Base-by-base conservation (phyloP, 2,888 invertebrate species). In the Parnassius smintheus region DNA sequence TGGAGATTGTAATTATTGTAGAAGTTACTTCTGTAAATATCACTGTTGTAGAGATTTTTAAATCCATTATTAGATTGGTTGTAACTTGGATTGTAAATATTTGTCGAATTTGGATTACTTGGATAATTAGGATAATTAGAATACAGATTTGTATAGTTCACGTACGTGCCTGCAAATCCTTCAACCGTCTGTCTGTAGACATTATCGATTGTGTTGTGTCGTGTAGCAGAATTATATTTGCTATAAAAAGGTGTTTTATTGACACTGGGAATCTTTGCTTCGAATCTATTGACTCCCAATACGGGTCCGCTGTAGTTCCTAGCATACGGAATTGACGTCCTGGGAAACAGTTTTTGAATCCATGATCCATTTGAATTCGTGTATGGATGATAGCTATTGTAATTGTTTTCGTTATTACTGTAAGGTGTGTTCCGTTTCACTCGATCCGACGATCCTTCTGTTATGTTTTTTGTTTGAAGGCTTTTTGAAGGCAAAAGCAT, bases 401-500 rank as follows among this genome's bases (percentile, higher is more conserved):
- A 44, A 44, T 9, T 13, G 8, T 49, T 8, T 7, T 49, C 9
- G 49, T 49, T 9, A 49, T 49, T 48, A 12, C 22, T 48, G 22
- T 55, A 61, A 9, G 55, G n/a, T 1, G 54, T 50, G 13, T 61
- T 45, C 9, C 61, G 50, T 11, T 61, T 61, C 58, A 11, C 44
- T 8, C 49, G n/a, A 35, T 35, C 35, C 3, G 35, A 35, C 35
- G 35, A 35, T 35, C 3, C 35, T 35, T 35, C 35, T 35, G 35
- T 35, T 35, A 35, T 35, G 7, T 35, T 35, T 35, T 7, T 35
- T 35, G 35, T 35, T 35, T 35, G 35, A 35, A 4, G 35, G 3
- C 3, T 35, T 35, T 35, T 35, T 35, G 35, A 35, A 35, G 35
- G 35, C 35, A 35, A 35, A 35, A 35, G 7, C 3, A 7, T 35